Evolutionary conservation across 2,113 vertebrate species (phyloP), one percentile per base, ranked within the genome.

Genomic region (Lipophrys pholis): DNA sequence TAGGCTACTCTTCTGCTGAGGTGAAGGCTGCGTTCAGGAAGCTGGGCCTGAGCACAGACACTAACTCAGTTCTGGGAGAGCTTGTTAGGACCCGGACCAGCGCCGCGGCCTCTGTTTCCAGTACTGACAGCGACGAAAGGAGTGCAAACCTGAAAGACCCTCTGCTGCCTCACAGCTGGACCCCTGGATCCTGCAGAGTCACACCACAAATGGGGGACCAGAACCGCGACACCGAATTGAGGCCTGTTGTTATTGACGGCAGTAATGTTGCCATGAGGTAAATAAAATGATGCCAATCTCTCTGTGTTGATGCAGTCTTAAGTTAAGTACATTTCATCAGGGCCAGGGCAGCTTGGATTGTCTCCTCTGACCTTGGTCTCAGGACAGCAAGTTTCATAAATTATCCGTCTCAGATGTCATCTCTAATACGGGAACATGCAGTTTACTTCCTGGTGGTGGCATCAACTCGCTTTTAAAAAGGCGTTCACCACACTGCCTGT

Each of bases 181-280:
- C 21, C 30, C 17, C 11, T 1, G 62, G 66, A 41, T 51, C 72
- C 66, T 62, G 14, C 9, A 76, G 85, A 8, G 70, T 78, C 1
- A 38, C 86, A 0, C 60, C 86, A 1, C 66, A 79, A 3, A 91
- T 88, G 1, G 91, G 93, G 7, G 63, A 82, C 2, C 61, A 52
- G 41, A 85, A 69, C 0, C 82, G 90, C 1, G 81, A 93, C 15
- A 76, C 84, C 5, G 94, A 94, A 57, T 75, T 99, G 78, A 95
- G 95, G 57, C 95, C 96, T 0, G 77, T 99, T 38, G 96, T 99
- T 6, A 97, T 99, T 40, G 98, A 99, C 0, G 98, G 98, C 42
- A 99, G 98, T 92, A 99, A 99, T 7, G 97, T 99, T 71, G 97
- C 98, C 73, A 99, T 99, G 96, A 99, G 97, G 98, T 99, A 79